These are phyloP conservation scores for Triplophysa siluroides DNA, from an alignment of 2,113 vertebrate genomes.

Conservation along the genomic window DNA sequence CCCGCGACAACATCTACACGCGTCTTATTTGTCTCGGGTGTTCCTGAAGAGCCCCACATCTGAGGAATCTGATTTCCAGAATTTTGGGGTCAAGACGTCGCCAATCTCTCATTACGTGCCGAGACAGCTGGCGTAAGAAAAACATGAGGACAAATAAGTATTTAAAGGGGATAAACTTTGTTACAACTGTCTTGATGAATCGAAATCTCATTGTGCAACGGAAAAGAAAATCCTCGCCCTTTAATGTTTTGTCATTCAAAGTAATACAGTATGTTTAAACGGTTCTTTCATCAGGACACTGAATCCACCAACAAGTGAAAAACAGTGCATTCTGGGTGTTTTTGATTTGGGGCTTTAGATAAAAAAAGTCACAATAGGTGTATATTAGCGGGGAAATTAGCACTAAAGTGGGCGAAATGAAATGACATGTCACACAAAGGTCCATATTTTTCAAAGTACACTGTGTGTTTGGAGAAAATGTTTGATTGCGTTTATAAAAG, in stretches of 20 bases:
- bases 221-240: slow-evolving; percentile 14
- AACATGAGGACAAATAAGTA: slow-evolving; percentile 42
- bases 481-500: slow-evolving; percentile 82
- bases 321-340: slow-evolving; percentile 44
- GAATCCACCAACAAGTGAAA: neutral
- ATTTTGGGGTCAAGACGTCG: slow-evolving; percentile 61
- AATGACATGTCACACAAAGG: slow-evolving; percentile 81
- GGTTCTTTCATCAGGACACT: neutral
- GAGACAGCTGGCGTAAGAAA: slow-evolving; percentile 46
- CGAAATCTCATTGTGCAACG: slow-evolving; percentile 53
- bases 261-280: neutral
- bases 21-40: slow-evolving; percentile 62
- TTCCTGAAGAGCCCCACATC: slow-evolving; percentile 52
- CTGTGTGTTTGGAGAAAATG: slow-evolving; percentile 76
- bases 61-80: slow-evolving; percentile 50
- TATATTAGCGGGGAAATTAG: slow-evolving; percentile 75
- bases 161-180: slow-evolving; percentile 61
- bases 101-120: slow-evolving; percentile 65
- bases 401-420: slow-evolving; percentile 80
- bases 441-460: slow-evolving; percentile 78
- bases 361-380: slow-evolving; percentile 67
- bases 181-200: slow-evolving; percentile 63
- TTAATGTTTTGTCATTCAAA: slow-evolving; percentile 1
- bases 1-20: slow-evolving; percentile 12
- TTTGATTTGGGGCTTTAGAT: slow-evolving; percentile 68